phyloP scores from a whole-genome alignment of 2,113 vertebrate genomes.

The Rhombomys opimus region DNA sequence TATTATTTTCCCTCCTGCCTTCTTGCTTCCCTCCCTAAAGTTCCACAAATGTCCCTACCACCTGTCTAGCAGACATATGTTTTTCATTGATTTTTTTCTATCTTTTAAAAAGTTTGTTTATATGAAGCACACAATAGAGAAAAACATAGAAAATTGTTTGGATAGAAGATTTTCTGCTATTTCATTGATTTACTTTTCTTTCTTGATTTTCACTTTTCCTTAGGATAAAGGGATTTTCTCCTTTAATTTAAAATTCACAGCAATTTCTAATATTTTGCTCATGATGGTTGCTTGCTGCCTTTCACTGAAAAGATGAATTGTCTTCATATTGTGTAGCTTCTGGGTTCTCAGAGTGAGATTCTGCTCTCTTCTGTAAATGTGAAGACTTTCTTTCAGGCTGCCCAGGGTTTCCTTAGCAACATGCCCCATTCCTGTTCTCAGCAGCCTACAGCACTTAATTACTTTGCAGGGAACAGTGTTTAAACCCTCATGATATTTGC shows the following conservation, averaged over 20 bases:
- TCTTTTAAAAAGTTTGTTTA: not conserved
- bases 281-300: not conserved
- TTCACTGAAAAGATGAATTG: not conserved
- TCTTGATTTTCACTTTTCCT: not conserved
- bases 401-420: not conserved
- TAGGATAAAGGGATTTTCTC: not conserved
- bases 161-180: not conserved
- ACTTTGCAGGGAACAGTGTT: not conserved
- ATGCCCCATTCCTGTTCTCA: too few species aligned
- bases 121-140: not conserved
- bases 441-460: too few species aligned
- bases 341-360: not conserved
- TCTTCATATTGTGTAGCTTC: not conserved
- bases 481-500: not conserved
- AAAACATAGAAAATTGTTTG: not conserved
- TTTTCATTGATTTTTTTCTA: not conserved
- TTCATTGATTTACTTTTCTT: not conserved
- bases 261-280: not conserved
- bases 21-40: not conserved
- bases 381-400: not conserved
- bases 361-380: not conserved
- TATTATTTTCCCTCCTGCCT: not conserved
- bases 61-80: not conserved
- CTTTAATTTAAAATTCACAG: constrained; percentile 11
- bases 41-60: too few species aligned